Base-by-base conservation (phyloP, 2,888 invertebrate species). In the Nasonia oneida region DNA sequence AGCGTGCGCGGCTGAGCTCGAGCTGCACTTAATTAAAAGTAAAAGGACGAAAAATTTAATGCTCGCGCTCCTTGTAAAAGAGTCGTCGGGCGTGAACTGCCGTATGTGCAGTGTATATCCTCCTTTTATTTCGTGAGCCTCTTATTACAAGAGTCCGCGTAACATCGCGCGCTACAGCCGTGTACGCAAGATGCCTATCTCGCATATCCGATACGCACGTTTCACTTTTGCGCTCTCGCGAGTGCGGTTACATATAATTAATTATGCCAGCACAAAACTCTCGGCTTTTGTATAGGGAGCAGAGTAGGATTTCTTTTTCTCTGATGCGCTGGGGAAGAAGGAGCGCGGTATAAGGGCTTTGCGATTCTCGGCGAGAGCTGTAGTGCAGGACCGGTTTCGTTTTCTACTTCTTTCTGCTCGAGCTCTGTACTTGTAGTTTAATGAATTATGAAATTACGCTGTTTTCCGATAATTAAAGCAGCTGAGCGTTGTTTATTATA, bases 161-260 rank as follows among this genome's bases (percentile, higher is more conserved):
- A 29, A 39, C 29, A 76, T 18, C 71, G 70, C 39, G 47, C 57
- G n/a, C 33, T 67, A 8, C 47, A 47, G 47, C 47, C 57, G 61
- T 47, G 79, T 37, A 4, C 37, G 4, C 37, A 64, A 74, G 78
- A 83, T 71, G 57, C 78, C 23, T 73, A 73, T 78, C 78, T 64
- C 67, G 64, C 67, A 33, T 71, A 77, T 71, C 70, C 83, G 81
- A 81, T 57, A 50, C 75, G 75, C 75, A 29, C 67, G 70, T 75
- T 76, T 82, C 75, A 76, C 82, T 82, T 75, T 76, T 82, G 82
- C 82, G 39, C 82, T 57, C 73, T 18, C 37, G 47, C 64, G 50
- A 33, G 18, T 23, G 61, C 81, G 12, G 29, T 4, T 39, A 57
- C 67, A 23, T 76, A 33, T 74, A 82, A 82, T 82, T 82, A 82